Percentiles rank a stretch among this genome's conserved stretches.
Evolutionary conservation across 2,797 vertebrate genomes (phyloP).

Genomic region (Coreius guichenoti): DNA sequence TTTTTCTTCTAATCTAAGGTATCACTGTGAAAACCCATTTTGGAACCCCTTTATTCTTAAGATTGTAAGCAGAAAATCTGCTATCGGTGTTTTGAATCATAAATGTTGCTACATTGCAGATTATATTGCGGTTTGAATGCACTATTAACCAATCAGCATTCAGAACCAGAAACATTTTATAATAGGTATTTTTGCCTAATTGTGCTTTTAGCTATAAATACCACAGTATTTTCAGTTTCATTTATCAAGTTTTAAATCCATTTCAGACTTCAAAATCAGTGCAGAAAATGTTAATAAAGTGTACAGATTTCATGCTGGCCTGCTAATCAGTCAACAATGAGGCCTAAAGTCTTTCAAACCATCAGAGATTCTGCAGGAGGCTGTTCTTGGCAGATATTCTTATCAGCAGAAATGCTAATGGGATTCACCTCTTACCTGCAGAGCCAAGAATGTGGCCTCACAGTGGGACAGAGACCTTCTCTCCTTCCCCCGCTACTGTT

Average conservation of each 20-base stretch:
- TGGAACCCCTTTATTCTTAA: background rate
- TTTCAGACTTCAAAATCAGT: background rate
- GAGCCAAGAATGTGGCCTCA: constrained; percentile 48
- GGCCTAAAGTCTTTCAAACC: constrained; percentile 2
- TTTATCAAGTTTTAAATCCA: background rate
- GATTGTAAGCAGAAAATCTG: background rate
- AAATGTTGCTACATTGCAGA: background rate
- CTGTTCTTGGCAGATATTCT: constrained; percentile 42
- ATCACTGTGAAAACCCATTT: background rate
- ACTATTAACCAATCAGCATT: background rate
- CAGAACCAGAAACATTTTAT: background rate
- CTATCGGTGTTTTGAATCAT: background rate
- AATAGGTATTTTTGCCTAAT: background rate
- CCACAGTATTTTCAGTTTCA: background rate
- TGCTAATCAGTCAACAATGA: background rate
- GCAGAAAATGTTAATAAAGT: background rate
- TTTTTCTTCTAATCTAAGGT: too few species aligned
- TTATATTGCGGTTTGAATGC: background rate
- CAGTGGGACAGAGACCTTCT: constrained; percentile 6
- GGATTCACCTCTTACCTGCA: constrained; percentile 48
- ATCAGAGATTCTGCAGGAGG: constrained; percentile 21
- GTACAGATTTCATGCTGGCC: background rate
- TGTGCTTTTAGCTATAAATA: too few species aligned
- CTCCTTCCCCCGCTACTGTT: constrained; percentile 8
- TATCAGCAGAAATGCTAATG: constrained; percentile 47